Evolutionary conservation across 2,888 invertebrate species (phyloP).

Genomic region (Nomada lathburiana): DNA sequence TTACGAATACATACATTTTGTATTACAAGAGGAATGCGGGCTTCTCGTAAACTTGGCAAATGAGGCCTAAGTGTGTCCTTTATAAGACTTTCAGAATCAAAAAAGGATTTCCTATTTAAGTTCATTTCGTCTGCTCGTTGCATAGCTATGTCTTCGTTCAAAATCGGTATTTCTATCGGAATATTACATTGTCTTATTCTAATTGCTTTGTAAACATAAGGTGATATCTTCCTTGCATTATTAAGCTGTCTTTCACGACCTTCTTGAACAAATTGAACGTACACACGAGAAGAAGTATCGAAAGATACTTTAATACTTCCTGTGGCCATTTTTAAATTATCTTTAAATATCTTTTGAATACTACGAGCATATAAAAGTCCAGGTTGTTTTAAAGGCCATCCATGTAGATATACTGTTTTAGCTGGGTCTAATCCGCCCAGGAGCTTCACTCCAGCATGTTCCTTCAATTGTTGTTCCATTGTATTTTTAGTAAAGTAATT

Average conservation of each 20-base stretch:
- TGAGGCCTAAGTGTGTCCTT: slow-evolving; percentile 83
- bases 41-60: slow-evolving; percentile 87
- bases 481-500: slow-evolving; percentile 91
- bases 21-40: slow-evolving; percentile 86
- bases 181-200: slow-evolving; percentile 86
- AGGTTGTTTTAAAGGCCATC: slow-evolving; percentile 87
- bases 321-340: slow-evolving; percentile 75
- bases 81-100: neutral
- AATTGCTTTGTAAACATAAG: slow-evolving; percentile 91
- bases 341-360: slow-evolving; percentile 87
- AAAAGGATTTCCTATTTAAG: slow-evolving; percentile 40
- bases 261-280: slow-evolving; percentile 87
- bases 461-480: slow-evolving; percentile 84
- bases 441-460: slow-evolving; percentile 88
- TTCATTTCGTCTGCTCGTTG: slow-evolving; percentile 71
- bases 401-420: slow-evolving; percentile 89
- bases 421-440: slow-evolving; percentile 91
- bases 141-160: slow-evolving; percentile 77
- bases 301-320: slow-evolving; percentile 77
- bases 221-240: slow-evolving; percentile 76
- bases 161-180: slow-evolving; percentile 85
- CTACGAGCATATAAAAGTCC: slow-evolving; percentile 89
- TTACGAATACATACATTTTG: slow-evolving; percentile 85
- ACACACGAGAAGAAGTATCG: slow-evolving; percentile 87
- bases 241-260: slow-evolving; percentile 68